Conservation (phyloP, 2,888 invertebrate genomes). For the Xanthia togata region DNA sequence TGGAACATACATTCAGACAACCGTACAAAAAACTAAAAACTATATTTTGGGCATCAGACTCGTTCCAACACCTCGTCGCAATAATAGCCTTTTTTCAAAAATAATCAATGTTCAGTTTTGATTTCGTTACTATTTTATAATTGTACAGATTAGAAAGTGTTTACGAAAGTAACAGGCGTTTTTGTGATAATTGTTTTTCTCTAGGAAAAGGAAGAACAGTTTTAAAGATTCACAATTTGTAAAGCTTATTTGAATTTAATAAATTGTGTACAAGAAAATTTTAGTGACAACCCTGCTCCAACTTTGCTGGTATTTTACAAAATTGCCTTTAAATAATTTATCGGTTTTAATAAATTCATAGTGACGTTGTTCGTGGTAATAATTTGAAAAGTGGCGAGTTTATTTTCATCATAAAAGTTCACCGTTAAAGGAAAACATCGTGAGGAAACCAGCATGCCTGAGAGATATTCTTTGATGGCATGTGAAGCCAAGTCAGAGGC, state of each 20-base stretch:
- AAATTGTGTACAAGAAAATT: neutral
- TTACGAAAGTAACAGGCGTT: neutral
- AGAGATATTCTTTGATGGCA: too few relatives aligned
- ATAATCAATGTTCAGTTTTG: too few relatives aligned
- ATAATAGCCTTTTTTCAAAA: too few relatives aligned
- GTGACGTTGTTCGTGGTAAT: slow-evolving; percentile 2
- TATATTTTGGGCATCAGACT: too few relatives aligned
- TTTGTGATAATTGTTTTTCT: neutral
- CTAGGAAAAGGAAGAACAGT: neutral
- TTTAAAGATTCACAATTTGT: neutral
- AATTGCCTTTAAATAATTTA: slow-evolving; percentile 55
- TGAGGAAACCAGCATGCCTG: too few relatives aligned
- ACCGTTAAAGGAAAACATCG: too few relatives aligned
- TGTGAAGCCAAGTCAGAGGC: too few relatives aligned
- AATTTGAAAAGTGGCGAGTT: neutral
- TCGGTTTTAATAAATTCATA: slow-evolving; percentile 46
- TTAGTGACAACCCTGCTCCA: slow-evolving; percentile 37
- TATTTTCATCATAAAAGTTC: neutral
- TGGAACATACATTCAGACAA: neutral
- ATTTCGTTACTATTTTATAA: neutral
- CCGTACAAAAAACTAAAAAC: too few relatives aligned
- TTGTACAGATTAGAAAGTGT: neutral
- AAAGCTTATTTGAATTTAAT: neutral
- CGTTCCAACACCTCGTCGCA: neutral
- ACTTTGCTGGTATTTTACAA: slow-evolving; percentile 29